Conservation (phyloP, 2,113 vertebrate genomes). For the Gavia stellata region DNA sequence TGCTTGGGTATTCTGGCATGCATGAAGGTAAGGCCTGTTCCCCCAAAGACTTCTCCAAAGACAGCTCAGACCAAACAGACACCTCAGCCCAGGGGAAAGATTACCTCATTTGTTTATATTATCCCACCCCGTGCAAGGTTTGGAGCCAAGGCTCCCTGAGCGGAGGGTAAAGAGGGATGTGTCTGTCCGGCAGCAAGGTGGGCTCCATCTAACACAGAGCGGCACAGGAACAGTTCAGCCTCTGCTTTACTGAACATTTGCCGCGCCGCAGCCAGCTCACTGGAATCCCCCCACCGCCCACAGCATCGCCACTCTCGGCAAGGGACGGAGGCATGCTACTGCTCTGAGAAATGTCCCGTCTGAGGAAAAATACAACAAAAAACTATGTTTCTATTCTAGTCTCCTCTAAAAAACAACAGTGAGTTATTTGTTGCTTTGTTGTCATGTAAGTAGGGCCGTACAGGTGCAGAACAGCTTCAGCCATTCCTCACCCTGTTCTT, state of each 20-base stretch:
- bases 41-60: background rate
- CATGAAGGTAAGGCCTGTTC: background rate
- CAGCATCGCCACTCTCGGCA: rapidly evolving
- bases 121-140: background rate
- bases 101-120: background rate
- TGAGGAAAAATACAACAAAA: background rate
- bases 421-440: background rate
- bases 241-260: background rate
- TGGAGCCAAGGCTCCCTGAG: background rate
- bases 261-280: rapidly evolving
- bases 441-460: background rate
- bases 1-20: background rate
- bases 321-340: background rate
- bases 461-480: background rate
- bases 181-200: background rate
- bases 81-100: background rate
- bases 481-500: background rate
- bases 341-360: background rate
- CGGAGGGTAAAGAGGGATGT: background rate
- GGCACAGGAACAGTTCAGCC: background rate
- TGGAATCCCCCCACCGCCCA: background rate
- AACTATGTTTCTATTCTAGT: background rate
- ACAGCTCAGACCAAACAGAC: background rate
- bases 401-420: background rate
- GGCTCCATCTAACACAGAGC: background rate